Percentiles rank a stretch among this genome's conserved stretches.
Conservation (phyloP, 2,113 vertebrate genomes). For the Probosciger aterrimus region DNA sequence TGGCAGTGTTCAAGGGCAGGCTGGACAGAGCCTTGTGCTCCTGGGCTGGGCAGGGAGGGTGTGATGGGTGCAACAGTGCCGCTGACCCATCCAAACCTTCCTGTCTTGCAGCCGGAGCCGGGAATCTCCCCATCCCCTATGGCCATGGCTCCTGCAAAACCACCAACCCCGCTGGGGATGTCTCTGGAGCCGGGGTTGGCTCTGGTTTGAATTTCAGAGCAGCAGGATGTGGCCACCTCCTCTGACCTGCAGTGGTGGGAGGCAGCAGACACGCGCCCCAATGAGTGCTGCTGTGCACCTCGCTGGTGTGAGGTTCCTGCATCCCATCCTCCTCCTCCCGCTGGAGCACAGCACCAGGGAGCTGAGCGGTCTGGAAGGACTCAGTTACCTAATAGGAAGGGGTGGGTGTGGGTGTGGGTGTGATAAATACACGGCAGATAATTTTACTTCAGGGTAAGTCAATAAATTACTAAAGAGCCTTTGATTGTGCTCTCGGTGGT, state of each 20-base stretch:
- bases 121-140: not conserved
- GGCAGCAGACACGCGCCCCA: fast-evolving
- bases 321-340: not conserved
- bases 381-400: constrained; percentile 54
- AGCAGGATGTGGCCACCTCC: fast-evolving
- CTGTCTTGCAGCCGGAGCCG: not conserved
- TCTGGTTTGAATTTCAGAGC: not conserved
- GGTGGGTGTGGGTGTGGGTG: constrained; percentile 41
- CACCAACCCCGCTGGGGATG: fast-evolving
- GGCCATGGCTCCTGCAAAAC: not conserved
- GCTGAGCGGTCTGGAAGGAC: not conserved
- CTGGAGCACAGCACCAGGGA: fast-evolving
- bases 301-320: not conserved
- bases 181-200: not conserved
- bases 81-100: not conserved
- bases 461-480: constrained; percentile 63
- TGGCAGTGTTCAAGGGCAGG: not conserved
- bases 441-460: constrained; percentile 61
- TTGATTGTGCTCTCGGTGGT: constrained; percentile 49
- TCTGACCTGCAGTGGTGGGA: not conserved
- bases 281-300: not conserved
- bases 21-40: not conserved
- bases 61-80: fast-evolving
- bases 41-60: not conserved
- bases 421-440: constrained; percentile 42